These are phyloP conservation scores for Crotophaga sulcirostris DNA, from an alignment of 2,113 vertebrate genomes.

Conservation along the genomic window DNA sequence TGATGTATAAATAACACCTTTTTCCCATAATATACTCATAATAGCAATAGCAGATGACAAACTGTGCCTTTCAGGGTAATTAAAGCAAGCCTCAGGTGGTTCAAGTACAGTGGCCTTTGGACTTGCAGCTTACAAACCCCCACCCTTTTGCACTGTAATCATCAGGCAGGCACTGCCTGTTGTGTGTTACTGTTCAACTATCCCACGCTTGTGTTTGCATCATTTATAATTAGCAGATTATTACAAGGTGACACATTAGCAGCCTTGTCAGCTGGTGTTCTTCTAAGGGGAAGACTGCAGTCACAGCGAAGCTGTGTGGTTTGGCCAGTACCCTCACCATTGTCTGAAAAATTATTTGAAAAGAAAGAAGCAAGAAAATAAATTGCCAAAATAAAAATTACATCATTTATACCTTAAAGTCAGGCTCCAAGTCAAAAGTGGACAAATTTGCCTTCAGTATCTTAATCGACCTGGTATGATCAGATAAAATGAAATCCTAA, in stretches of 20 bases:
- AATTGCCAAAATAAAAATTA: background rate
- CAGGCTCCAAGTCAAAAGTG: background rate
- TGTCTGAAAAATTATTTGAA: background rate
- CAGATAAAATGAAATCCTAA: background rate
- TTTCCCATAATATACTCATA: background rate
- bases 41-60: slow-evolving; percentile 6
- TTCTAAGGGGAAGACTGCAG: slow-evolving; percentile 35
- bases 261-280: slow-evolving; percentile 25
- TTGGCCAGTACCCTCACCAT: background rate
- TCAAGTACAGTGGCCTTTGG: slow-evolving; percentile 22
- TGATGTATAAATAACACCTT: slow-evolving; percentile 49
- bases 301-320: background rate
- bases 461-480: background rate
- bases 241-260: slow-evolving; percentile 63
- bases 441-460: background rate
- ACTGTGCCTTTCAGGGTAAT: slow-evolving; percentile 28
- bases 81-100: slow-evolving; percentile 38
- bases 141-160: background rate
- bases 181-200: background rate
- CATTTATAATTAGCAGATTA: slow-evolving; percentile 72
- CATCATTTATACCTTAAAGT: background rate
- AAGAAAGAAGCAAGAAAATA: background rate
- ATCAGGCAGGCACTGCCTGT: background rate
- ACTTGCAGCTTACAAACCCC: background rate
- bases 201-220: slow-evolving; percentile 56